Evolutionary conservation across 2,888 invertebrate species (phyloP), one percentile per base, ranked within the genome.

Genomic region (Ochropleura leucogaster): DNA sequence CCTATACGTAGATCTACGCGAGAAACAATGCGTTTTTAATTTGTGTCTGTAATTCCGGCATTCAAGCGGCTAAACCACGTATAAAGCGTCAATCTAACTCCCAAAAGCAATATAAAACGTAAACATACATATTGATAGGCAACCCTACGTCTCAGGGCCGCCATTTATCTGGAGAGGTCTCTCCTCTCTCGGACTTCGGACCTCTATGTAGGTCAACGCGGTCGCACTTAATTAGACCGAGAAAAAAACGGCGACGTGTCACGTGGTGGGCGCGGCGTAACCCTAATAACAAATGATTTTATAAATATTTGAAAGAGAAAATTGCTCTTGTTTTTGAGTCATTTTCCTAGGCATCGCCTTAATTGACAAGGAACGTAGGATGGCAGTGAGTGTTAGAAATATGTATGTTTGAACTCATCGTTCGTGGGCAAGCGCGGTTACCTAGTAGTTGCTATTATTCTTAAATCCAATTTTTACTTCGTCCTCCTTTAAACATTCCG

Each of bases 121-220:
- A 79, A n/a, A 42, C 9, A 67, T 42, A 60, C 55, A 68, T 60
- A 85, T 73, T 71, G 83, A 85, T 68, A 55, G 62, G n/a, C 44
- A 68, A 60, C 71, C 68, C 53, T 66, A 46, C 67, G 73, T 40
- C 67, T 68, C 65, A 67, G 44, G 67, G 62, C 57, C 72, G 64
- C 60, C 83, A 88, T 89, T 90, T 87, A 88, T 89, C 84, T 87
- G 70, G 72, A 83, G 86, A 77, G 76, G 57, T 81, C 47, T 62
- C 72, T 72, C 60, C 49, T 62, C 53, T 20, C 14, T 62, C 57
- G 63, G 67, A 12, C 73, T 69, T 40, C 30, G 46, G 46, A 81
- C 80, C 79, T 74, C 75, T 79, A 91, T 85, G 88, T 92, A 89
- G 92, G 92, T 92, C 91, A 90, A 87, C 72, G 83, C 79, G 68